phyloP scores from a whole-genome alignment of 1,140 invertebrate species.

The Nebria ingens region DNA sequence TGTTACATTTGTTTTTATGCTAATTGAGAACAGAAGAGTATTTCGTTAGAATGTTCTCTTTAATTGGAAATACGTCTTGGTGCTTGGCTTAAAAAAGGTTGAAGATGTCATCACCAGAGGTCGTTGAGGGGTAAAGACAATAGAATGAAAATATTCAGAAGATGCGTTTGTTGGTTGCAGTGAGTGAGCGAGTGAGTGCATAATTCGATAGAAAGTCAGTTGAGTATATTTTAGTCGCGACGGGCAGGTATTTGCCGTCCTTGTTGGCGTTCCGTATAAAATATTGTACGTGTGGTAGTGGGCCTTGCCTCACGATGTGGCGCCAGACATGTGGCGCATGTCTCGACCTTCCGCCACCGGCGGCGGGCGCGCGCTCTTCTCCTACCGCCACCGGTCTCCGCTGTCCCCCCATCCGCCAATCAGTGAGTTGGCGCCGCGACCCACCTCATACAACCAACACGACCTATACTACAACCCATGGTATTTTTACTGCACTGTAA shows the following conservation, averaged over 20 bases:
- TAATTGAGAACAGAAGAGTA: too few relatives aligned
- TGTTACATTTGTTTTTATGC: too few relatives aligned
- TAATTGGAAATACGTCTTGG: too few relatives aligned
- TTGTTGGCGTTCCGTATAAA: background rate
- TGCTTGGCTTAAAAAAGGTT: too few relatives aligned
- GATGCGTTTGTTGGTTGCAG: background rate
- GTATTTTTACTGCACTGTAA: too few relatives aligned
- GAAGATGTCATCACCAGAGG: background rate
- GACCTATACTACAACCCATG: background rate
- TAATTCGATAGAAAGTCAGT: background rate
- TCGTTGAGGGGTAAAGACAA: conserved; percentile 16
- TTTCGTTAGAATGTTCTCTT: too few relatives aligned
- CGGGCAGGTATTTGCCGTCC: conserved; percentile 12
- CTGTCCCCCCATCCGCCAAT: conserved; percentile 17
- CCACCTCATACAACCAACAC: background rate
- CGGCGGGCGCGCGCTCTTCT: too few relatives aligned
- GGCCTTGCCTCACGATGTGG: conserved; percentile 18
- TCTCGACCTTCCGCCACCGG: conserved; percentile 35
- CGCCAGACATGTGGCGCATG: conserved; percentile 37
- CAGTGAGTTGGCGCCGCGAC: background rate
- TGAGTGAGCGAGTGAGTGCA: background rate
- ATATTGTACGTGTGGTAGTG: background rate
- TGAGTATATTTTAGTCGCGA: background rate
- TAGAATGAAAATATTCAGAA: conserved; percentile 12
- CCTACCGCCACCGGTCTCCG: too few relatives aligned